Percentiles rank a stretch among this genome's conserved stretches.
Conservation (phyloP, 2,113 vertebrate genomes). For the Craseonycteris thonglongyai region DNA sequence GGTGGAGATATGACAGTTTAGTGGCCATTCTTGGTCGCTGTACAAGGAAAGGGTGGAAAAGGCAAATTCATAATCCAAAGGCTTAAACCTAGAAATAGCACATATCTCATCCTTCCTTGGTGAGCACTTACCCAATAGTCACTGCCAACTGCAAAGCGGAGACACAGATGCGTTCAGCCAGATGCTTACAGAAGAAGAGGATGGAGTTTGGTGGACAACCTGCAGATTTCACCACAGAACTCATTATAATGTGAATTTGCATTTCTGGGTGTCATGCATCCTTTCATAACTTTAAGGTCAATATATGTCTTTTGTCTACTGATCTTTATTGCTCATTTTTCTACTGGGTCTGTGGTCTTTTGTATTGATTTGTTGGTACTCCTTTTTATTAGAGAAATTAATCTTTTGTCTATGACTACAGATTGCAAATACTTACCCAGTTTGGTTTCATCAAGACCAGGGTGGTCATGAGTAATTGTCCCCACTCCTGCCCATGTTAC, state of each 20-base stretch:
- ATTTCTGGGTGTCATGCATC: not conserved
- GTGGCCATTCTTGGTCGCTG: not conserved
- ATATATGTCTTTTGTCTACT: not conserved
- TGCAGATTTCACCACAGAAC: not conserved
- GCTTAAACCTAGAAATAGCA: not conserved
- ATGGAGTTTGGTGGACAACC: not conserved
- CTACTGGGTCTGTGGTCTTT: not conserved
- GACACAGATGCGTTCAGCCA: too few relatives aligned
- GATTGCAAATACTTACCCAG: not conserved
- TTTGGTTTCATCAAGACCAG: not conserved
- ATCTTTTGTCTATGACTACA: not conserved
- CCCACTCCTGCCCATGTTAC: too few relatives aligned
- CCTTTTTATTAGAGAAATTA: not conserved
- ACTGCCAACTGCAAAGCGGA: not conserved
- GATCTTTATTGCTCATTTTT: not conserved
- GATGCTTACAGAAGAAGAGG: not conserved
- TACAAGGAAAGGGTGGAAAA: not conserved
- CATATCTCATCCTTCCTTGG: not conserved
- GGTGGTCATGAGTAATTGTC: not conserved
- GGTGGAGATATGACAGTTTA: not conserved
- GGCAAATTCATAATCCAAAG: not conserved
- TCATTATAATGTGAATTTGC: not conserved
- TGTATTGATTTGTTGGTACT: not conserved
- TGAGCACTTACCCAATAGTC: not conserved
- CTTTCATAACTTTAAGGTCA: not conserved